Base-by-base conservation (phyloP, 1,140 invertebrate species). In the Thaumatotibia leucotreta region DNA sequence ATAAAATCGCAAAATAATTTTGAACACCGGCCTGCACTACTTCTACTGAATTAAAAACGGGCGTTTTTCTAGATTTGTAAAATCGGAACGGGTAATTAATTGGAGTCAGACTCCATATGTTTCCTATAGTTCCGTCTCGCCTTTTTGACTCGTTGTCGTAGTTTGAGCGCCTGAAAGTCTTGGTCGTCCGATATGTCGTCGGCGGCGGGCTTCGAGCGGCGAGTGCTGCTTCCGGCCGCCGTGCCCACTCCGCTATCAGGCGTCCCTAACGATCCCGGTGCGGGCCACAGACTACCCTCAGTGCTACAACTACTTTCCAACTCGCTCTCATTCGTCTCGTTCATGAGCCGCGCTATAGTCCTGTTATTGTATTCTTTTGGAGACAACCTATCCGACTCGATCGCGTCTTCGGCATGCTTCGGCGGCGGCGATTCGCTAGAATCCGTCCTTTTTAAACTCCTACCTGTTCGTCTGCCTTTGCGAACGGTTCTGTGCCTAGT, bases 31-130 rank as follows among this genome's bases (percentile, higher is more conserved):
- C n/a, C n/a, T n/a, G n/a, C n/a, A n/a, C n/a, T n/a, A n/a, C n/a
- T n/a, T n/a, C n/a, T n/a, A n/a, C n/a, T n/a, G n/a, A n/a, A n/a
- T n/a, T n/a, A n/a, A n/a, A n/a, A n/a, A n/a, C n/a, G n/a, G n/a
- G n/a, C n/a, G n/a, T n/a, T n/a, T n/a, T n/a, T n/a, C n/a, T n/a
- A n/a, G n/a, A n/a, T n/a, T n/a, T n/a, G n/a, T n/a, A n/a, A n/a
- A n/a, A n/a, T n/a, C n/a, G n/a, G n/a, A n/a, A n/a, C n/a, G n/a
- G n/a, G n/a, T n/a, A n/a, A n/a, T 86, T 80, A 93, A 75, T 93
- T 93, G 3, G 92, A 93, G 79, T 93, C 93, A 0, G 93, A 93
- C 62, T 93, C 92, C 70, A 93, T 88, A 66, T 92, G 90, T 75
- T 86, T 92, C 72, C 92, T 87, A 74, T 93, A 91, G 72, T 92